Evolutionary conservation across 2,797 vertebrate genomes (phyloP).

Genomic region (Micropoecilia bifurca): DNA sequence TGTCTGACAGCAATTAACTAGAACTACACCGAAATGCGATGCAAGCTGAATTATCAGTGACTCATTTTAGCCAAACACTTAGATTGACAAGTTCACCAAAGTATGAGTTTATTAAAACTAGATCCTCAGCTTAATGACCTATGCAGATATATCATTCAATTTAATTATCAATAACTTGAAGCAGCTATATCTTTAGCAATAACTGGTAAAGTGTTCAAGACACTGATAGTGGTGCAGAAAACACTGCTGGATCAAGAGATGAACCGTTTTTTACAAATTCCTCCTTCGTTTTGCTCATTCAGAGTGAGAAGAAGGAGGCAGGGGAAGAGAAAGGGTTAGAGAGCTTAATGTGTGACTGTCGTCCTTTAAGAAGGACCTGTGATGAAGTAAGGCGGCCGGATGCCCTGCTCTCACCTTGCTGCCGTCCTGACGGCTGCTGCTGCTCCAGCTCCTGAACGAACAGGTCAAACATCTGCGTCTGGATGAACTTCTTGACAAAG

Average conservation of each 20-base stretch:
- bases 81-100: background rate
- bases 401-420: conserved; percentile 82
- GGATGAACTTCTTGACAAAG: conserved; percentile 90
- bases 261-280: background rate
- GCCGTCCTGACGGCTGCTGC: conserved; percentile 83
- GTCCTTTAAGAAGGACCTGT: background rate
- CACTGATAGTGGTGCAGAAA: background rate
- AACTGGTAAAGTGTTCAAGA: background rate
- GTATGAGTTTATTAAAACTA: background rate
- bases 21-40: background rate
- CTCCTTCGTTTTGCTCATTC: background rate
- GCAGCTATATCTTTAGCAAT: background rate
- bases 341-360: background rate
- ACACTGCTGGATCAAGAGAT: background rate
- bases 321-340: background rate
- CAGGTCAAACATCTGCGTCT: conserved; percentile 94
- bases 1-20: background rate
- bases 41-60: background rate
- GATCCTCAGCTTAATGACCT: background rate
- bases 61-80: background rate
- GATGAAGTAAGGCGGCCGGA: background rate
- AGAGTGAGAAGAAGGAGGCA: background rate
- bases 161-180: background rate
- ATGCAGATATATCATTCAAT: background rate
- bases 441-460: conserved; percentile 93